Percentiles rank a stretch among this genome's conserved stretches.
phyloP scores from a whole-genome alignment of 2,888 invertebrate genomes.

The Abrostola triplasia region DNA sequence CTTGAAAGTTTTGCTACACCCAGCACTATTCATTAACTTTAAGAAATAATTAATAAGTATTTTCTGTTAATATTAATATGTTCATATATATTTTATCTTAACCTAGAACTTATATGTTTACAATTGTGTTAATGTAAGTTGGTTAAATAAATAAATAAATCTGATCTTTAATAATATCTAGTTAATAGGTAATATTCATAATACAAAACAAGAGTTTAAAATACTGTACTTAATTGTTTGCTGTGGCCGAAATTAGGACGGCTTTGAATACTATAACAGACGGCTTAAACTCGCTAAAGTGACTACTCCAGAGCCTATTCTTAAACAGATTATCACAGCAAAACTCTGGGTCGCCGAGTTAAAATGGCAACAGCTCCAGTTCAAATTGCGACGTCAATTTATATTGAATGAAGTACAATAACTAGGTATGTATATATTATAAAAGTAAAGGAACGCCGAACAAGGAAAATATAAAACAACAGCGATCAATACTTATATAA shows the following conservation, averaged over 20 bases:
- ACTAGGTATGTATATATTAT: not conserved
- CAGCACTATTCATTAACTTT: too few relatives aligned
- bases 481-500: not conserved
- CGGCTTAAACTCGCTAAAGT: slow-evolving; percentile 1
- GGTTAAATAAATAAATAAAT: too few relatives aligned
- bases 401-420: slow-evolving; percentile 1
- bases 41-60: too few relatives aligned
- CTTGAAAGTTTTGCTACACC: too few relatives aligned
- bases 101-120: too few relatives aligned
- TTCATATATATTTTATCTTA: too few relatives aligned
- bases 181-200: too few relatives aligned
- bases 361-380: not conserved
- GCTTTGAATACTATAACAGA: slow-evolving; percentile 1
- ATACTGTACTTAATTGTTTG: not conserved
- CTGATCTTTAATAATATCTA: too few relatives aligned
- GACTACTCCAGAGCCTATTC: not conserved
- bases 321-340: slow-evolving; percentile 5
- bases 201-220: not conserved
- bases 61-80: too few relatives aligned
- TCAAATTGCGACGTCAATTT: slow-evolving; percentile 2
- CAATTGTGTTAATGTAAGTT: too few relatives aligned
- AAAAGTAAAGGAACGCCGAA: not conserved
- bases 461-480: slow-evolving; percentile 1
- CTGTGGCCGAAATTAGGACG: not conserved
- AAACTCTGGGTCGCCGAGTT: not conserved